Base-by-base conservation (phyloP, 2,888 invertebrate genomes). In the Eumerus sabulonum region DNA sequence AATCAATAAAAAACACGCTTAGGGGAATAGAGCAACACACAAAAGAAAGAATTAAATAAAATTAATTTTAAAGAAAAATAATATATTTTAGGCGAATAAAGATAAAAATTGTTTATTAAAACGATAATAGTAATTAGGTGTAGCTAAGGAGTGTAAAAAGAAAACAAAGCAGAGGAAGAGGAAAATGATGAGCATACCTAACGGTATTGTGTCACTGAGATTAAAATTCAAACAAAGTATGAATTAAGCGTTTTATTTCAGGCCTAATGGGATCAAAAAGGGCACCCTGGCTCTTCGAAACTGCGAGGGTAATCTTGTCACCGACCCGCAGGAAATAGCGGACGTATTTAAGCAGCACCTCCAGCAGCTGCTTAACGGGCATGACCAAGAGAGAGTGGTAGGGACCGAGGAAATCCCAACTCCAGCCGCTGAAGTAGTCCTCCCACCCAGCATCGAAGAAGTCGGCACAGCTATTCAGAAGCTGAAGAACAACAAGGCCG, bases 91-190 rank as follows among this genome's bases (percentile, higher is more conserved):
- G 67, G 57, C 57, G 16, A 66, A 47, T 36, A 47, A 47, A 44
- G 35, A 40, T 9, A 57, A 18, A 19, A 40, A 64, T 45, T 68
- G 64, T 60, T 56, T 56, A 76, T 51, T 66, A 7, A 27, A 27
- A 27, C 27, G 27, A 27, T 27, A 27, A 51, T 76, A 72, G 66
- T 66, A 59, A 64, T 45, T 66, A 76, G 66, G 13, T 66, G 72
- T 66, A 76, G 76, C 27, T 36, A 67, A 60, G 66, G 42, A 67
- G 54, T 76, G 70, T 76, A 72, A 73, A 81, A 62, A 54, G 47
- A 71, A 40, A 42, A 35, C 11, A 70, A 53, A 63, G 36, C n/a
- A n/a, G 27, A 27, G 27, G 27, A 27, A 27, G 27, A 27, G 27
- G 27, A 7, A 27, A 2, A 27, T 7, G 27, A 7, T 50, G 45